phyloP scores from a whole-genome alignment of 92 coral and sea anemone genomes.

The Galaxea fascicularis region DNA sequence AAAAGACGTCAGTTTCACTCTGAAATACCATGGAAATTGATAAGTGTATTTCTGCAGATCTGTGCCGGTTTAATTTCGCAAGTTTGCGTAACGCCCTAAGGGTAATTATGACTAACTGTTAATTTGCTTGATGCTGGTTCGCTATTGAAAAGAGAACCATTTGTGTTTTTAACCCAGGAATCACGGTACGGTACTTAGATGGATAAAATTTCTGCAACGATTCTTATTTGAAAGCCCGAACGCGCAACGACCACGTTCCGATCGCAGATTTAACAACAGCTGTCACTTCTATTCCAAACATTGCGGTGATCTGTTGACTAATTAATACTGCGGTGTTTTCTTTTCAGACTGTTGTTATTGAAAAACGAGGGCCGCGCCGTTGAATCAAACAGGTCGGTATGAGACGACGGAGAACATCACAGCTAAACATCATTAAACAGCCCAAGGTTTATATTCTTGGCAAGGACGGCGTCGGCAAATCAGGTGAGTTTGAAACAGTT shows the following conservation, averaged over 20 bases:
- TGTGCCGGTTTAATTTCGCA: neutral
- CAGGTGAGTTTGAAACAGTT: conserved; percentile 23
- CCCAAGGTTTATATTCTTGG: conserved; percentile 19
- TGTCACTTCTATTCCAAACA: neutral
- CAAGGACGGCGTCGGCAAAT: conserved; percentile 44
- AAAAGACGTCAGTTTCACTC: too few relatives aligned
- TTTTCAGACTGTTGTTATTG: conserved; percentile 15
- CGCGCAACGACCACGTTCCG: neutral
- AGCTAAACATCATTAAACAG: neutral
- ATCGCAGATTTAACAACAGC: too few relatives aligned
- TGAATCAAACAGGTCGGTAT: neutral
- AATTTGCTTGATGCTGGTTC: neutral
- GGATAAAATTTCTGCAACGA: neutral
- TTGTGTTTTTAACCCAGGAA: neutral
- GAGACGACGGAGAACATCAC: conserved; percentile 30
- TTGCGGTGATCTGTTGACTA: neutral
- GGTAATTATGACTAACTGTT: neutral
- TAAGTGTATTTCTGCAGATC: too few relatives aligned
- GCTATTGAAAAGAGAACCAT: neutral
- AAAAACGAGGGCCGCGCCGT: neutral
- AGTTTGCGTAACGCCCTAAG: neutral
- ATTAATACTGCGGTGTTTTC: neutral
- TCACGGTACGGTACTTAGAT: too few relatives aligned
- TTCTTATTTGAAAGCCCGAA: too few relatives aligned
- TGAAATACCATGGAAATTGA: too few relatives aligned